Base-by-base conservation (phyloP, 2,113 vertebrate species). In the Oophaga pumilio region DNA sequence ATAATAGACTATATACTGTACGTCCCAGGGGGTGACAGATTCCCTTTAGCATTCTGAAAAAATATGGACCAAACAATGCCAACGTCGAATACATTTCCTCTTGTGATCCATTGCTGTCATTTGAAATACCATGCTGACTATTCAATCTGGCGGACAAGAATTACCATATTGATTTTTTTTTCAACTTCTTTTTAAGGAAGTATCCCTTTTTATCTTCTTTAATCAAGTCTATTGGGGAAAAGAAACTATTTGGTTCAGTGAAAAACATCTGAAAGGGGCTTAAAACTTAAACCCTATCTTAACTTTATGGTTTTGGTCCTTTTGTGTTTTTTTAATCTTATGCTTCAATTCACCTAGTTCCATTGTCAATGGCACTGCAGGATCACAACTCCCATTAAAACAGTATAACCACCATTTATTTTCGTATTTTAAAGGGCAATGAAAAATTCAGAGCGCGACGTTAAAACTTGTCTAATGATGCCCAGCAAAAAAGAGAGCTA, bases 321-420 rank as follows among this genome's bases (percentile, higher is more conserved):
- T 86, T 86, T 86, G 60, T 77, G 59, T 24, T 20, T 77, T 50
- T 76, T 78, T 84, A 86, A 86, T 78, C 59, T 18, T 60, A 77
- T 66, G 74, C 84, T 78, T 86, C 84, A 85, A 2, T 85, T 59
- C 83, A 78, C 59, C 59, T 22, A 77, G 59, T 74, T 76, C 66
- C 57, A 86, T 68, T 50, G 28, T 62, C 57, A 76, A 78, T 86
- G 22, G 73, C 60, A 28, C 73, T 53, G 59, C 73, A 64, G 59
- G 84, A 78, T 77, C 33, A 78, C 59, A 68, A 60, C 22, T 78
- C 62, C 76, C 57, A 76, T 62, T 62, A 76, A 76, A 85, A 76
- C 59, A 6, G 28, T 60, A 76, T 59, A 76, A 62, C 56, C 33
- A 49, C 53, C 71, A 76, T 74, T 76, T 82, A 68, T 26, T 76